Evolutionary conservation across 2,888 invertebrate species (phyloP), one percentile per base, ranked within the genome.

Genomic region (Choreutis nemorana): DNA sequence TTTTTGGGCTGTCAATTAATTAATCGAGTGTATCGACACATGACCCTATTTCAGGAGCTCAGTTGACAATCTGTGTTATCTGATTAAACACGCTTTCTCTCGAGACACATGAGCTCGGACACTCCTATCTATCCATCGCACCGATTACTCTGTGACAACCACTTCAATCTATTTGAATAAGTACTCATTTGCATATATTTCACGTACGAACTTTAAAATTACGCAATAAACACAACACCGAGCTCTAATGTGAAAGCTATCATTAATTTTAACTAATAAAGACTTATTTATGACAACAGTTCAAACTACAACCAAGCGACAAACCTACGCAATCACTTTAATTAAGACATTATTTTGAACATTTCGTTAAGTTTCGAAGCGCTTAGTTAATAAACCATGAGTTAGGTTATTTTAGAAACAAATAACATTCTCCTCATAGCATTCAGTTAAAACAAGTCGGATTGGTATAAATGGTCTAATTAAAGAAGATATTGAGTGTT

Each of bases 51-150:
- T 73, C 77, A 73, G 77, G 72, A 72, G 73, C 67, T 60, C 62
- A 67, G 72, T 77, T 77, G 78, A 77, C 77, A 75, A 77, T 73
- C 66, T 71, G 65, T 70, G 65, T 73, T 78, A 75, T 77, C 78
- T 77, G 77, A 78, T 78, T 66, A 71, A 77, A 67, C 71, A 71
- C 75, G 77, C 77, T 78, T 78, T 78, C 78, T 75, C 78, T 68
- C 53, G 54, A 60, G 62, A 63, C 62, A 58, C 52, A 39, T 43
- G 44, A 41, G 31, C 33, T 29, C 45, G 46, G 32, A 39, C 44
- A 40, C 52, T 42, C 44, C 48, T 47, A 46, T 45, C 45, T 37
- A 34, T 35, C 58, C 50, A 52, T 53, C 53, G 50, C 51, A 45
- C 48, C 50, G 57, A 60, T 60, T 57, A 50, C 59, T 46, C 51